phyloP scores from a whole-genome alignment of 2,113 vertebrate species.

The Peucedramus taeniatus region DNA sequence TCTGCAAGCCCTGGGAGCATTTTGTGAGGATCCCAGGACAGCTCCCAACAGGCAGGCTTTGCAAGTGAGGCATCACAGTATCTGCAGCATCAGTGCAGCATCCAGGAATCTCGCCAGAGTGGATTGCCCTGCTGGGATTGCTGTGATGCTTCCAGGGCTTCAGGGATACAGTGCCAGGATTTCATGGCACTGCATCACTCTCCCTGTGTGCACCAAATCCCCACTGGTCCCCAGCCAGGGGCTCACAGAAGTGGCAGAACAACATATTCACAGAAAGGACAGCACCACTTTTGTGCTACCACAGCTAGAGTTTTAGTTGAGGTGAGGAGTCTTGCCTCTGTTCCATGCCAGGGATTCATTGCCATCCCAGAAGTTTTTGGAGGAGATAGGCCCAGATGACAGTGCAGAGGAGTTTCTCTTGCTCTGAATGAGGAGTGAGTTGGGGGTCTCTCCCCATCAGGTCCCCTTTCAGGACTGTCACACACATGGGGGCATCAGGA shows the following conservation, averaged over 20 bases:
- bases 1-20: not conserved
- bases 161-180: not conserved
- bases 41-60: not conserved
- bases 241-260: not conserved
- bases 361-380: not conserved
- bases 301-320: not conserved
- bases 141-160: not conserved
- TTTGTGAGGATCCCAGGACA: not conserved
- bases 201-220: not conserved
- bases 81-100: not conserved
- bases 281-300: not conserved
- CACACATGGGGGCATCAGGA: not conserved
- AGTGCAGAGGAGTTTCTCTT: not conserved
- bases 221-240: not conserved
- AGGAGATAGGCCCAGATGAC: not conserved
- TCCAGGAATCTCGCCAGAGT: not conserved
- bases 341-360: not conserved
- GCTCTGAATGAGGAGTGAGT: not conserved
- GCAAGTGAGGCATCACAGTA: not conserved
- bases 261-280: not conserved
- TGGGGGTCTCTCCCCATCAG: not conserved
- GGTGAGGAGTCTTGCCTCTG: fast-evolving
- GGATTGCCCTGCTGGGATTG: not conserved
- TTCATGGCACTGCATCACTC: not conserved
- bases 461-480: not conserved